Percentiles rank a stretch among this genome's conserved stretches.
Evolutionary conservation across 2,888 invertebrate species (phyloP).

Genomic region (Drosophila meridiana): DNA sequence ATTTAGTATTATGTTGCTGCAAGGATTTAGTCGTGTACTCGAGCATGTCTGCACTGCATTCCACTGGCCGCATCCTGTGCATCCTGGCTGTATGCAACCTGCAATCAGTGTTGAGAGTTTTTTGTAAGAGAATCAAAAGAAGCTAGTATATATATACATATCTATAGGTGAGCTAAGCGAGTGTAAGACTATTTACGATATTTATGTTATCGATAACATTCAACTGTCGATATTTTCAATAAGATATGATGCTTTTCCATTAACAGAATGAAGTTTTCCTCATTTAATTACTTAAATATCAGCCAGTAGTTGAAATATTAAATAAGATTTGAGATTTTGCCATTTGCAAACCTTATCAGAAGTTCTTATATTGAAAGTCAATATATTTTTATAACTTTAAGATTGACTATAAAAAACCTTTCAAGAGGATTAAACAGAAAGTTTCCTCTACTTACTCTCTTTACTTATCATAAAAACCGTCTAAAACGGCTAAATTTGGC

Average conservation of each 20-base stretch:
- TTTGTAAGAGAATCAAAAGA: background rate
- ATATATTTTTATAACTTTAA: background rate
- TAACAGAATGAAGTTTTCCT: too few species aligned
- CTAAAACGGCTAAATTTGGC: background rate
- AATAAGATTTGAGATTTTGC: too few species aligned
- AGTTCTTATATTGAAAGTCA: too few species aligned
- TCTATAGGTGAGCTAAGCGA: too few species aligned
- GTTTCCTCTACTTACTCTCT: background rate
- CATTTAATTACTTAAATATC: too few species aligned
- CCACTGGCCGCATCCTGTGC: slow-evolving; percentile 33
- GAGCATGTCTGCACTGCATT: slow-evolving; percentile 66
- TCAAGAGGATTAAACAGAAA: background rate
- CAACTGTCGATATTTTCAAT: background rate
- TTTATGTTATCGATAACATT: background rate
- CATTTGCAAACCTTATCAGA: too few species aligned
- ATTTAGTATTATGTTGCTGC: slow-evolving; percentile 83
- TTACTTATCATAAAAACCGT: background rate
- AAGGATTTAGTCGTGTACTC: slow-evolving; percentile 80
- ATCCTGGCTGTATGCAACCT: slow-evolving; percentile 24
- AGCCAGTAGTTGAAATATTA: too few species aligned
- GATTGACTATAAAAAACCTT: background rate
- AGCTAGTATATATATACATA: background rate
- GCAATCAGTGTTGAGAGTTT: slow-evolving; percentile 23
- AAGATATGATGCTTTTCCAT: background rate
- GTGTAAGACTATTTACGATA: background rate